Conservation (phyloP, 2,888 invertebrate genomes). For the Dasypolia templi region DNA sequence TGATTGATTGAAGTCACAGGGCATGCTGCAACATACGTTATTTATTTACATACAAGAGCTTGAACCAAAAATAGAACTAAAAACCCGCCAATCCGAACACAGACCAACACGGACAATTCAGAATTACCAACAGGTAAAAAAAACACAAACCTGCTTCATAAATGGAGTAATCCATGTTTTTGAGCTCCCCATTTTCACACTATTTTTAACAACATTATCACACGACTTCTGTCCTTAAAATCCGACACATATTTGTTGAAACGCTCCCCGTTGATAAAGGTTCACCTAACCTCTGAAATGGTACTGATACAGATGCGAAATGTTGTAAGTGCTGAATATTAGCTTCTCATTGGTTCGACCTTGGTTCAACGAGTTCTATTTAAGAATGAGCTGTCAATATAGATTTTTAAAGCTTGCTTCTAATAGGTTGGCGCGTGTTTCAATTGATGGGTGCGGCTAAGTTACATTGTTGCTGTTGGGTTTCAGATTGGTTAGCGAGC, state of each 20-base stretch:
- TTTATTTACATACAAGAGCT: slow-evolving; percentile 43
- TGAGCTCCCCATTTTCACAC: slow-evolving; percentile 32
- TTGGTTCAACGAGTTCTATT: slow-evolving; percentile 44
- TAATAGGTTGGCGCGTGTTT: slow-evolving; percentile 43
- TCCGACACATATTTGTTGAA: slow-evolving; percentile 32
- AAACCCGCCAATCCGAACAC: slow-evolving; percentile 14
- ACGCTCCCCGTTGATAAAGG: slow-evolving; percentile 27
- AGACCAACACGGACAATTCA: neutral
- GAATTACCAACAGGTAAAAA: slow-evolving; percentile 9
- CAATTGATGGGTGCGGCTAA: slow-evolving; percentile 38
- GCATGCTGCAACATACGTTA: neutral
- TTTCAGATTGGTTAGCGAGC: slow-evolving; percentile 9
- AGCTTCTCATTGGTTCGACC: slow-evolving; percentile 44
- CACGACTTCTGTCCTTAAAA: slow-evolving; percentile 12
- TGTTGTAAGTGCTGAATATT: slow-evolving; percentile 40
- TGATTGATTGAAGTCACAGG: neutral
- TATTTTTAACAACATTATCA: slow-evolving; percentile 24
- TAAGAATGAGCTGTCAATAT: slow-evolving; percentile 43
- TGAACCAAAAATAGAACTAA: slow-evolving; percentile 15
- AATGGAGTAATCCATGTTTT: slow-evolving; percentile 56
- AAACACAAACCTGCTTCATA: slow-evolving; percentile 56
- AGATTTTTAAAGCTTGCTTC: slow-evolving; percentile 16
- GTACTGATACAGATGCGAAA: slow-evolving; percentile 29
- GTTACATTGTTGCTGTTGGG: neutral
- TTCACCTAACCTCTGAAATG: slow-evolving; percentile 37